Percentiles rank a stretch among this genome's conserved stretches.
Evolutionary conservation across 2,888 invertebrate species (phyloP).

Genomic region (Orthonevra nobilis): DNA sequence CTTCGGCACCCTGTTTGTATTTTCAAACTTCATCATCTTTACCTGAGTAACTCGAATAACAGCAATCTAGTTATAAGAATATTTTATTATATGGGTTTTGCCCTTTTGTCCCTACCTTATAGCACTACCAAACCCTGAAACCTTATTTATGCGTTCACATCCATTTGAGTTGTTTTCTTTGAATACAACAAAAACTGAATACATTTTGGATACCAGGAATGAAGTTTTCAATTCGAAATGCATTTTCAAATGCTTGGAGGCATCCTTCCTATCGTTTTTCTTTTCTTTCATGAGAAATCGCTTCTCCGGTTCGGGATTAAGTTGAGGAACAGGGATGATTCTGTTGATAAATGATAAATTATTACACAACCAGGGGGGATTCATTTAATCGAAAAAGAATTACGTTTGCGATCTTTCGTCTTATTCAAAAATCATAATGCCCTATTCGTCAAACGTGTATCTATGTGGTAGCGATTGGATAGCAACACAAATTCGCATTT

Average conservation of each 20-base stretch:
- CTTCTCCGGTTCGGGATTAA: background rate
- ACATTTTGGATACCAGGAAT: background rate
- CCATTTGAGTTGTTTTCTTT: background rate
- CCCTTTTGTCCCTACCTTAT: too few species aligned
- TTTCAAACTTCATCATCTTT: too few species aligned
- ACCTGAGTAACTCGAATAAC: too few species aligned
- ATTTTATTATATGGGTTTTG: too few species aligned
- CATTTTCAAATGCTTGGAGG: slow-evolving; percentile 12
- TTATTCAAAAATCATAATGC: slow-evolving; percentile 37
- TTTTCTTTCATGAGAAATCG: background rate
- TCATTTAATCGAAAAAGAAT: slow-evolving; percentile 25
- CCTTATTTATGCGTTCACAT: background rate
- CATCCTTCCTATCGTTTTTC: too few species aligned
- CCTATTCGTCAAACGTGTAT: slow-evolving; percentile 4
- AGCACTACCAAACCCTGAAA: too few species aligned
- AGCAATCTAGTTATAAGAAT: too few species aligned
- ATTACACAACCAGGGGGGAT: background rate
- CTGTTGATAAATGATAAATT: slow-evolving; percentile 20
- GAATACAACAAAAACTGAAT: background rate
- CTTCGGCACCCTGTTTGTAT: too few species aligned
- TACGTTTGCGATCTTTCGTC: slow-evolving; percentile 16
- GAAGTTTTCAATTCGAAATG: background rate
- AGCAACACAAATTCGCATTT: too few species aligned
- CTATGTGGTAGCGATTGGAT: background rate
- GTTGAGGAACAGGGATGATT: background rate